A percentile compares a stretch with the other conserved stretches of the same genome.
phyloP scores from a whole-genome alignment of 2,797 vertebrate species.

The Octomys mimax region DNA sequence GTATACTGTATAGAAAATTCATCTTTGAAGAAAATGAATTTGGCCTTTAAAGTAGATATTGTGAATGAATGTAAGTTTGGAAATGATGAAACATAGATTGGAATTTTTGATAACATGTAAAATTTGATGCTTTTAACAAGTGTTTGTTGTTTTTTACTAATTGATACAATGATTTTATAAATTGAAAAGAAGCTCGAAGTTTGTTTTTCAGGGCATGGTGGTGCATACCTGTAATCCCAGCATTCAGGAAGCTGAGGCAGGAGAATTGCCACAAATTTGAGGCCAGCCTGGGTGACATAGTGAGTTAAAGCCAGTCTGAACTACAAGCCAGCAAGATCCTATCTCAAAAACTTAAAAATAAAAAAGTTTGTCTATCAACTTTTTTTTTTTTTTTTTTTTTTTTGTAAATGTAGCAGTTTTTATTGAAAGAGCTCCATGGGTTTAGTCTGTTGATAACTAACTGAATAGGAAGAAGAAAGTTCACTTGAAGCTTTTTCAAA shows the following conservation, averaged over 20 bases:
- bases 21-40: constrained; percentile 11
- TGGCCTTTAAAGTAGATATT: constrained; percentile 42
- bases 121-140: constrained; percentile 51
- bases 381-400: too few species aligned
- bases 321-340: not conserved
- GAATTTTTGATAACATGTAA: constrained; percentile 33
- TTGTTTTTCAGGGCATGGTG: not conserved
- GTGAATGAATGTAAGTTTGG: constrained; percentile 35
- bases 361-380: not conserved
- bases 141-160: constrained; percentile 47
- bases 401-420: too few species aligned
- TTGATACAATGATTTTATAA: constrained; percentile 23
- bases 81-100: constrained; percentile 4
- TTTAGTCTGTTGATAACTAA: too few species aligned
- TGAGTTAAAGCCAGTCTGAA: not conserved
- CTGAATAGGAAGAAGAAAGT: too few species aligned
- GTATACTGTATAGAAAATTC: constrained; percentile 10
- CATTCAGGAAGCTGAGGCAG: not conserved
- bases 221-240: not conserved
- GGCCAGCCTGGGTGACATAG: not conserved
- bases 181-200: constrained; percentile 19
- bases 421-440: too few species aligned
- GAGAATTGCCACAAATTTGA: not conserved
- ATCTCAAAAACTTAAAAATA: not conserved
- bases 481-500: constrained; percentile 43